Percentiles rank a stretch among this genome's conserved stretches.
These are phyloP conservation scores for Hirtodrosophila histrioides DNA, from an alignment of 2,888 invertebrate genomes.

Conservation along the genomic window DNA sequence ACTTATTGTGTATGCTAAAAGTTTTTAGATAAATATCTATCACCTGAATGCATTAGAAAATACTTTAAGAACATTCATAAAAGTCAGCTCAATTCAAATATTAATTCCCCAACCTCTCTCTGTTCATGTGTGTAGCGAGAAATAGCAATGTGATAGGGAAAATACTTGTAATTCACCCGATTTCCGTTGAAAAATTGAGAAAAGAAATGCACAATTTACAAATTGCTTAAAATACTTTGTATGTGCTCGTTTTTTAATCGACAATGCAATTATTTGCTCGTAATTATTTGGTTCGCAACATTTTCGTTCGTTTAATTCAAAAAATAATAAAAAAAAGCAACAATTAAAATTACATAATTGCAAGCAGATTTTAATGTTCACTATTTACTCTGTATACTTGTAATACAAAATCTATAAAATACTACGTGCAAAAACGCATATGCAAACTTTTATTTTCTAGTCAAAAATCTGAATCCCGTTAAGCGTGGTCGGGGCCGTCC, in stretches of 20 bases:
- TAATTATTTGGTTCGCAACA: conserved; percentile 33
- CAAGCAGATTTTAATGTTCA: conserved; percentile 50
- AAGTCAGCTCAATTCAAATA: neutral
- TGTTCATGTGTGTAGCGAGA: conserved; percentile 27
- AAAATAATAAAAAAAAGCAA: neutral
- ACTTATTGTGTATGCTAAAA: neutral
- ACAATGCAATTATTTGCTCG: conserved; percentile 33
- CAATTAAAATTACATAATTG: conserved; percentile 36
- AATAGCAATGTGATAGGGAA: conserved; percentile 10
- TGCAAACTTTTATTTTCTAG: conserved; percentile 79
- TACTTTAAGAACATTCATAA: neutral
- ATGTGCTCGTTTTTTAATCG: conserved; percentile 34
- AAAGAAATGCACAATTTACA: conserved; percentile 17
- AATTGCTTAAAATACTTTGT: conserved; percentile 38
- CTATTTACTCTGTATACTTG: conserved; percentile 30
- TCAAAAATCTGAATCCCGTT: conserved; percentile 85
- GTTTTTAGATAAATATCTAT: neutral
- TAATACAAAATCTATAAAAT: conserved; percentile 18
- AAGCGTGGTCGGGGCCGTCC: conserved; percentile 87
- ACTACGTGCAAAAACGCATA: conserved; percentile 30
- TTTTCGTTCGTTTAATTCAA: conserved; percentile 20
- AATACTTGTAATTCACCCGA: conserved; percentile 15
- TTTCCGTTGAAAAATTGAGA: conserved; percentile 1
- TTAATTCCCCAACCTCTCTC: neutral
- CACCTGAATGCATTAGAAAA: conserved; percentile 5